phyloP scores from a whole-genome alignment of 1,140 invertebrate species.

The Drosophila subpulchrella region DNA sequence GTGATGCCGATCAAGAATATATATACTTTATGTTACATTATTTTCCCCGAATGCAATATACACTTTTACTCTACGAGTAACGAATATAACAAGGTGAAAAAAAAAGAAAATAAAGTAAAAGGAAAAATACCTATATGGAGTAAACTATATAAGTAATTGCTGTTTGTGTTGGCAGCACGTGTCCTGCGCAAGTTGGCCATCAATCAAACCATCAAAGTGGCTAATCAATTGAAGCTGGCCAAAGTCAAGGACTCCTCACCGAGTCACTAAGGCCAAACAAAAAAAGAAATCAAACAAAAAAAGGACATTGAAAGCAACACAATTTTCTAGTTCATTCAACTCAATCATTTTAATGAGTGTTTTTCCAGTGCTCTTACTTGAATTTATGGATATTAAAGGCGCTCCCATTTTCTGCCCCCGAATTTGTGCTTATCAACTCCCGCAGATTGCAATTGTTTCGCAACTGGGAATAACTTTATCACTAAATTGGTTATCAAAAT shows the following conservation, averaged over 20 bases:
- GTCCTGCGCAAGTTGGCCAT: conserved; percentile 21
- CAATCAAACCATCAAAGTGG: conserved; percentile 46
- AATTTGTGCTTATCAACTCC: background rate
- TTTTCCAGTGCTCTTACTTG: background rate
- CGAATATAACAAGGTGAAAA: background rate
- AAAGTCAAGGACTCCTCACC: background rate
- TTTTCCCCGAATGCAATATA: too few relatives aligned
- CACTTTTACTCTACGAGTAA: too few relatives aligned
- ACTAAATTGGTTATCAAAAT: conserved; percentile 35
- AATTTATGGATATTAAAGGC: conserved; percentile 1
- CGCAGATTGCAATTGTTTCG: conserved; percentile 1
- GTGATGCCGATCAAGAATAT: too few relatives aligned
- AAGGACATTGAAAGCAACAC: background rate
- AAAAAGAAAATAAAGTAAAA: background rate
- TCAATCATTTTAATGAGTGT: conserved; percentile 20
- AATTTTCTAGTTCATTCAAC: conserved; percentile 22
- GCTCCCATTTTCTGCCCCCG: background rate
- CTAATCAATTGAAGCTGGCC: conserved; percentile 40
- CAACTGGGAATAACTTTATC: conserved; percentile 20
- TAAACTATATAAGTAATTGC: conserved; percentile 14
- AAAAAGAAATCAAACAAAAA: background rate
- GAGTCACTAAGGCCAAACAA: background rate
- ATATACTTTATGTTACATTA: too few relatives aligned
- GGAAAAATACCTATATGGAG: background rate
- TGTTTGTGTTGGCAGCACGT: conserved; percentile 29